These are phyloP conservation scores for Oscheius sp. DNA, from an alignment of 2,888 invertebrate species.

Conservation along the genomic window DNA sequence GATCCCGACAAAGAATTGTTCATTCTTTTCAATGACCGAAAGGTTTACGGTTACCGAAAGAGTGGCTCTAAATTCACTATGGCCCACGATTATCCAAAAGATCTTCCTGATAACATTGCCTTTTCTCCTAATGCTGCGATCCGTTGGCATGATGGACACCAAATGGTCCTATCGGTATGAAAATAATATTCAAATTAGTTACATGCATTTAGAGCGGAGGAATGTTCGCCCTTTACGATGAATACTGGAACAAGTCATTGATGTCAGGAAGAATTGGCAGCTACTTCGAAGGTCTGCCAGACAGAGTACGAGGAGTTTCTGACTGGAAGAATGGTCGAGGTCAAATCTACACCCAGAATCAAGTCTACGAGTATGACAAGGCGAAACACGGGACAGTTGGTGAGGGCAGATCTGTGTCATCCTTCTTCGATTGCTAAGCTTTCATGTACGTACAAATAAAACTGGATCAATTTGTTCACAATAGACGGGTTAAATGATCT, in stretches of 20 bases:
- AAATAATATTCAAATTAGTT: background rate
- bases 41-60: slow-evolving; percentile 32
- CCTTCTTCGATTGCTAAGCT: slow-evolving; percentile 14
- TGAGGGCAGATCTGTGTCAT: slow-evolving; percentile 28
- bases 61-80: background rate
- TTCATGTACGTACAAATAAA: background rate
- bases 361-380: slow-evolving; percentile 47
- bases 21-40: slow-evolving; percentile 41
- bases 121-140: slow-evolving; percentile 52
- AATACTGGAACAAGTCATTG: slow-evolving; percentile 59
- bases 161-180: slow-evolving; percentile 49
- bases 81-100: slow-evolving; percentile 29
- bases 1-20: slow-evolving; percentile 49
- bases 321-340: slow-evolving; percentile 44
- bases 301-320: slow-evolving; percentile 49
- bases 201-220: slow-evolving; percentile 48
- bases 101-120: slow-evolving; percentile 43
- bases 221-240: slow-evolving; percentile 53
- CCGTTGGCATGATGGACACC: slow-evolving; percentile 55
- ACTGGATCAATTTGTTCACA: too few species aligned
- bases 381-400: slow-evolving; percentile 41
- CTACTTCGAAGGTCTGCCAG: slow-evolving; percentile 53
- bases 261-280: slow-evolving; percentile 44
- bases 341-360: slow-evolving; percentile 45
- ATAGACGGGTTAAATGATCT: too few species aligned